Evolutionary conservation across 2,797 vertebrate genomes (phyloP), one percentile per base, ranked within the genome.

Genomic region (Chloroceryle amazona): DNA sequence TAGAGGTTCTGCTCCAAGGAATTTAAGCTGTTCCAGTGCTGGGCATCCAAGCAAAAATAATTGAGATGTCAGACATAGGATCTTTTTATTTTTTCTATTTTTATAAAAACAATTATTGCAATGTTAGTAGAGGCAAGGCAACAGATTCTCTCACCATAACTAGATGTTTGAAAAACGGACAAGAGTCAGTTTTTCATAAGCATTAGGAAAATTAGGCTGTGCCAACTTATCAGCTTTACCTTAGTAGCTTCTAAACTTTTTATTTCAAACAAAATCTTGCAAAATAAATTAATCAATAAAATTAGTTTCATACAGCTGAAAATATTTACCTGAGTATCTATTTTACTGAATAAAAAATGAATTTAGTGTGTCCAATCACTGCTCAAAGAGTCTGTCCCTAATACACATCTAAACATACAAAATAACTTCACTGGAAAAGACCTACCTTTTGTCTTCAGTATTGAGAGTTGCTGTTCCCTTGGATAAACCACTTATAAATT

Each of bases 1-100:
- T 76, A 98, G 95, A 67, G 98, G 97, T 84, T 99, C 98, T 9
- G 97, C 98, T 37, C 98, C 98, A 67, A 98, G 98, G 5, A 98
- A 98, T 95, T 98, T 98, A 90, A 99, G 98, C 90, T 98, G 98
- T 94, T 98, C 98, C 94, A 98, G 91, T 55, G 98, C 98, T 65
- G 98, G 98, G 28, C 97, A 97, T 85, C 98, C 98, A 95, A 62
- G 49, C 26, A 92, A 28, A 85, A 75, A 42, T 22, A 75, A 42
- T 5, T 25, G 12, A 82, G 13, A 52, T 46, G 9, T 70, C 33
- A 70, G 31, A 57, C 31, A 22, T 0, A 29, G n/a, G 19, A 63
- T 31, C 52, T 18, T 46, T 35, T n/a, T 28, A 14, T 44, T 51
- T 63, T 62, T 66, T 19, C 25, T 58, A 10, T 41, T 74, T 79